Evolutionary conservation across 2,113 vertebrate species (phyloP).

Genomic region (Trogon surrucura): DNA sequence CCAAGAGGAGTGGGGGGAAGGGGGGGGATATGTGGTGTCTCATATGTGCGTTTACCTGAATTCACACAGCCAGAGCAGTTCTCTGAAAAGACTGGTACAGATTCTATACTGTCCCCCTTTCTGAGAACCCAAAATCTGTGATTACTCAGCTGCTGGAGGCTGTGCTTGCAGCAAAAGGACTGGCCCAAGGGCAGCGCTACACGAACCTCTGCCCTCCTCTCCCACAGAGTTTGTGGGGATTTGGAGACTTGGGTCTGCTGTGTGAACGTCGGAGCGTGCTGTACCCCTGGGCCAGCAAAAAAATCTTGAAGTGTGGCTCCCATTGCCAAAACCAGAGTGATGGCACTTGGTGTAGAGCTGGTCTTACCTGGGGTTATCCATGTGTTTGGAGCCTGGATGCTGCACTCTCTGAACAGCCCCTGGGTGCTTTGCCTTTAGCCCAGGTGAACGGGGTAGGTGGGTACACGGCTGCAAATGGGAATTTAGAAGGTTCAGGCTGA

Average conservation of each 20-base stretch:
- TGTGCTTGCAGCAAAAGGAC: not conserved
- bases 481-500: not conserved
- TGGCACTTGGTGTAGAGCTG: not conserved
- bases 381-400: not conserved
- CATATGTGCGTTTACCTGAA: no score
- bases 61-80: not conserved
- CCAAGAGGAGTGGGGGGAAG: no score
- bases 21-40: no score
- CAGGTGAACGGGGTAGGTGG: not conserved
- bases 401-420: not conserved
- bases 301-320: not conserved
- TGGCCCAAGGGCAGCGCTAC: accelerated
- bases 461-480: accelerated
- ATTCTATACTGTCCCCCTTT: not conserved
- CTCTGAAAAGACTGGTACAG: not conserved
- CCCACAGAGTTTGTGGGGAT: not conserved
- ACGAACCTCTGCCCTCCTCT: not conserved
- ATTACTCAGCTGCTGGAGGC: not conserved
- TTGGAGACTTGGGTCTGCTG: not conserved
- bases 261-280: not conserved
- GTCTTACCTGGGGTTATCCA: not conserved
- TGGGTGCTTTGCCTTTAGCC: not conserved
- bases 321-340: not conserved
- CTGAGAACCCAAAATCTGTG: not conserved
- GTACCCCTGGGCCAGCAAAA: not conserved